These are phyloP conservation scores for Acropora yongei DNA, from an alignment of 64 coral and sea anemone genomes.

Conservation along the genomic window DNA sequence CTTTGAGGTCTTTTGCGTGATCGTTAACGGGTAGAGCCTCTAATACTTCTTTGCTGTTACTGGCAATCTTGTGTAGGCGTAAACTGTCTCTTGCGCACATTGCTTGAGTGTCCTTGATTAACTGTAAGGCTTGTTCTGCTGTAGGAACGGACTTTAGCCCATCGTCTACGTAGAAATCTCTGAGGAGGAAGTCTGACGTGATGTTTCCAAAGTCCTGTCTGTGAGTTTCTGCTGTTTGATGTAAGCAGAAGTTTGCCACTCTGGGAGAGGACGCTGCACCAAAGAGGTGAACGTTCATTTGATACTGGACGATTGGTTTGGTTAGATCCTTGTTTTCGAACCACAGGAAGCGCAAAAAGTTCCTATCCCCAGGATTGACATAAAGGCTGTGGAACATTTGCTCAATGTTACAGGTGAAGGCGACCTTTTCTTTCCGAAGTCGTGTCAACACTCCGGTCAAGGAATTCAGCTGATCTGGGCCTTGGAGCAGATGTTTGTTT, in stretches of 20 bases:
- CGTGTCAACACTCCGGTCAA: conserved; percentile 36
- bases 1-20: conserved; percentile 49
- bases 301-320: conserved; percentile 25
- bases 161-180: conserved; percentile 72
- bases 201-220: conserved; percentile 36
- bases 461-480: conserved; percentile 46
- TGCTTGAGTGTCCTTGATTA: conserved; percentile 26
- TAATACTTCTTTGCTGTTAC: conserved; percentile 40
- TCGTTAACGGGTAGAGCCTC: not conserved
- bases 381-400: conserved; percentile 71
- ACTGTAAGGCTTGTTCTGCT: conserved; percentile 1
- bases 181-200: conserved; percentile 38
- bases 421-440: conserved; percentile 53
- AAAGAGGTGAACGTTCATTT: conserved; percentile 39
- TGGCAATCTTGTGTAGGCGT: conserved; percentile 55
- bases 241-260: conserved; percentile 58
- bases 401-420: conserved; percentile 51
- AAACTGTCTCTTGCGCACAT: conserved; percentile 56
- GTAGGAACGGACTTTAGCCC: conserved; percentile 53
- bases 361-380: conserved; percentile 32
- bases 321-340: conserved; percentile 37
- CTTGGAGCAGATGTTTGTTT: conserved; percentile 50
- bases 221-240: conserved; percentile 52
- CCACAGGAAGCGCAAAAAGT: conserved; percentile 53
- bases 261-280: conserved; percentile 17